Base-by-base conservation (phyloP, 2,888 invertebrate species). In the Spialia ferax region DNA sequence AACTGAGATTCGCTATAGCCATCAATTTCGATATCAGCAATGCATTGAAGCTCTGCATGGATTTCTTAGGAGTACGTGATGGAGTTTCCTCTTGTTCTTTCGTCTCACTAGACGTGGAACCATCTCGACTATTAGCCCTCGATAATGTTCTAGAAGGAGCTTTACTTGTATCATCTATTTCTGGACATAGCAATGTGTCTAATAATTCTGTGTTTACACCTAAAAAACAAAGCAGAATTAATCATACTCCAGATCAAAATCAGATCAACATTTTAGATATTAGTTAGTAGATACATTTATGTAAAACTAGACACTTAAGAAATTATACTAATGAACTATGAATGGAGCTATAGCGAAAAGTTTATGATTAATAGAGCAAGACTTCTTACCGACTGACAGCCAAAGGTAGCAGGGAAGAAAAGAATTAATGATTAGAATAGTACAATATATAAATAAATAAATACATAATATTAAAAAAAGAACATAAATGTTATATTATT, bases 161-260 rank as follows among this genome's bases (percentile, higher is more conserved):
- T 8, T 75, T 73, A 15, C 70, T 73, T 0, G 64, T 48, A 26
- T 80, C 80, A 23, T 88, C 88, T 6, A 77, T 74, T 69, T 95
- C 95, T 1, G 97, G 96, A 81, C 95, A 95, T 45, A 98, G 89
- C 7, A 98, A 95, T 71, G 96, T 95, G 77, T 98, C 97, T 74
- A 98, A 91, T 68, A 98, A 95, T 75, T 97, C 97, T 70, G 96
- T 95, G 83, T 97, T 96, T 11, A 98, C 96, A 69, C 98, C 98
- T 98, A 63, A 79, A 80, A 74, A 4, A 22, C 4, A 23, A 52
- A 52, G 18, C 23, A 52, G 11, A 23, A 20, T 13, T 11, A 48
- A 23, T 52, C 10, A 18, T 10, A 45, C 18, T 45, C 2, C 10
- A 20, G 18, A 10, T 20, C 2, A 10, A 45, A 10, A 7, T 10